Conservation (phyloP, 2,888 invertebrate species). For the Andrena marginata region DNA sequence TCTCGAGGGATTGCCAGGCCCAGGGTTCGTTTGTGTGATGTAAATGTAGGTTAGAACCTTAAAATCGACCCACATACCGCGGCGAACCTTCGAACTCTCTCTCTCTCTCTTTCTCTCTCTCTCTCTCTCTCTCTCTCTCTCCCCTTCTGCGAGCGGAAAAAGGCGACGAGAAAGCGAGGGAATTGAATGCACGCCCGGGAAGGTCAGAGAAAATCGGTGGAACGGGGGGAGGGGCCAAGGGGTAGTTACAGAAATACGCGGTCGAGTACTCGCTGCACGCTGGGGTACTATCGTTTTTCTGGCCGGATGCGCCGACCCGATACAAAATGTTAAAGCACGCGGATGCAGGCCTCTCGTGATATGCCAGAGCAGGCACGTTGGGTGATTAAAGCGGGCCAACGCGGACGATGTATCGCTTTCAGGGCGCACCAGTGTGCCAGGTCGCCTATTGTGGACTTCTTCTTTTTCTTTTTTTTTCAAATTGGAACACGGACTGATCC, state of each 20-base stretch:
- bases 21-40: slow-evolving; percentile 59
- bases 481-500: slow-evolving; percentile 25
- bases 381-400: slow-evolving; percentile 61
- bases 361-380: slow-evolving; percentile 29
- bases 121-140: slow-evolving; percentile 5
- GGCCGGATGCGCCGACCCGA: slow-evolving; percentile 40
- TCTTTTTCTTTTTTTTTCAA: slow-evolving; percentile 5
- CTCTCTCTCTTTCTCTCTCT: slow-evolving; percentile 4
- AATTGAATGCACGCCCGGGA: slow-evolving; percentile 15
- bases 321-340: slow-evolving; percentile 52
- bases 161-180: slow-evolving; percentile 22
- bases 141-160: not conserved
- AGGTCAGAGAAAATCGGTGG: slow-evolving; percentile 11
- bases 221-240: not conserved
- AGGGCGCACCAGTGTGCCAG: not conserved
- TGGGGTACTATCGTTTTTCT: slow-evolving; percentile 56
- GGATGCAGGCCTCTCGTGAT: slow-evolving; percentile 52
- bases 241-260: slow-evolving; percentile 35
- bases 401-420: slow-evolving; percentile 36
- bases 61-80: slow-evolving; percentile 76
- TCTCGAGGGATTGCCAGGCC: slow-evolving; percentile 44
- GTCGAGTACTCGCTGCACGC: not conserved
- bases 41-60: slow-evolving; percentile 72
- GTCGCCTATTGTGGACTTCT: slow-evolving; percentile 9
- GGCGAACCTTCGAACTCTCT: slow-evolving; percentile 70